Conservation (phyloP, 1,140 invertebrate genomes). For the Samia ricini region DNA sequence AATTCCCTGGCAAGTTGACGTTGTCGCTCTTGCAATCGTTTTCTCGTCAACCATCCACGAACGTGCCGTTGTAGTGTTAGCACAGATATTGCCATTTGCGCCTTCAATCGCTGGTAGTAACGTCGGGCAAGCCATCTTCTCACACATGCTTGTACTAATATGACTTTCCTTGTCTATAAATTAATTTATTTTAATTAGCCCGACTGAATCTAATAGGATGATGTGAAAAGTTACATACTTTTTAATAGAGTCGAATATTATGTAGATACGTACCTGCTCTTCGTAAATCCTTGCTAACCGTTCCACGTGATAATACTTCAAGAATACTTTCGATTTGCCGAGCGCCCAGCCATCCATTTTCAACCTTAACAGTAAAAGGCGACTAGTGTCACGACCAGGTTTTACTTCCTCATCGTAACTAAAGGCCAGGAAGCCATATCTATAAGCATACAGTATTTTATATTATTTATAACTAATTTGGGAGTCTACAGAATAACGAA, state of each 20-base stretch:
- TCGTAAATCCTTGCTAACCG: conserved; percentile 88
- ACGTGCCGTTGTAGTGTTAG: conserved; percentile 84
- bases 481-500: too few species aligned
- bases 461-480: neutral
- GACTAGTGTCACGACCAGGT: conserved; percentile 85
- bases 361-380: conserved; percentile 83
- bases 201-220: neutral
- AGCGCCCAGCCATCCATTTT: conserved; percentile 91
- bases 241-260: too few species aligned
- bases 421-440: conserved; percentile 89
- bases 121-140: conserved; percentile 85
- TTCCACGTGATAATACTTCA: conserved; percentile 93
- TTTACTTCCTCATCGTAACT: conserved; percentile 85
- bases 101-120: conserved; percentile 78
- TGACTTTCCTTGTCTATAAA: conserved; percentile 82
- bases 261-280: conserved; percentile 77
- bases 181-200: neutral
- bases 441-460: conserved; percentile 51
- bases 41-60: conserved; percentile 81
- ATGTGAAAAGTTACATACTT: too few species aligned
- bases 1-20: conserved; percentile 63
- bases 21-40: conserved; percentile 67
- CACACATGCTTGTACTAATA: conserved; percentile 84
- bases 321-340: conserved; percentile 92
- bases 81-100: conserved; percentile 81